phyloP scores from a whole-genome alignment of 1,140 invertebrate genomes.

The Nasonia vitripennis region DNA sequence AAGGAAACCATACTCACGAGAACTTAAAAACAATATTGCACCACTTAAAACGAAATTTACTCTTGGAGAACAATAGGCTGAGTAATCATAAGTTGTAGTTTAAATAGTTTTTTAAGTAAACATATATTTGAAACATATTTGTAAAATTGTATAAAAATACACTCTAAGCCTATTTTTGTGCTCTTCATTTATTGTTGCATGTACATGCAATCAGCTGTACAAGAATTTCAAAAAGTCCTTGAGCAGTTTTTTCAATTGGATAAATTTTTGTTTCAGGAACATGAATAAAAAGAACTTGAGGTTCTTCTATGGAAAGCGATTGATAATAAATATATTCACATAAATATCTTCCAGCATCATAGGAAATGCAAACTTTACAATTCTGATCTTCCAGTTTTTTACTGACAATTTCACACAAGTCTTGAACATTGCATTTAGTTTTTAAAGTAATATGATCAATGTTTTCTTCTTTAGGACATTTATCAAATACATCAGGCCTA shows the following conservation, averaged over 20 bases:
- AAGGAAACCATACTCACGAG: slow-evolving; percentile 78
- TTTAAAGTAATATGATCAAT: slow-evolving; percentile 66
- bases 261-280: slow-evolving; percentile 78
- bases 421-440: slow-evolving; percentile 68
- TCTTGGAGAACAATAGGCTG: slow-evolving; percentile 50
- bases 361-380: slow-evolving; percentile 67
- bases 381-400: slow-evolving; percentile 57
- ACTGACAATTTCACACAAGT: slow-evolving; percentile 72
- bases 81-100: slow-evolving; percentile 32
- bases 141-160: slow-evolving; percentile 34
- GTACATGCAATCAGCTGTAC: slow-evolving; percentile 6
- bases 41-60: slow-evolving; percentile 81
- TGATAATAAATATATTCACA: slow-evolving; percentile 84
- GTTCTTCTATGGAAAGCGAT: slow-evolving; percentile 76
- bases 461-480: slow-evolving; percentile 68
- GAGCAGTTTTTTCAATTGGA: slow-evolving; percentile 73
- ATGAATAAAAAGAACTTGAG: slow-evolving; percentile 80
- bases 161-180: neutral
- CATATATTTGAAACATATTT: slow-evolving; percentile 33
- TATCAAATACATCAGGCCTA: slow-evolving; percentile 72
- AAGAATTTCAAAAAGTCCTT: slow-evolving; percentile 77
- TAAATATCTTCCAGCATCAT: slow-evolving; percentile 78
- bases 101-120: slow-evolving; percentile 35
- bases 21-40: slow-evolving; percentile 80
- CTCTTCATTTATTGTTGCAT: neutral